Conservation (phyloP, 2,113 vertebrate genomes). For the Oostethus manadensis region DNA sequence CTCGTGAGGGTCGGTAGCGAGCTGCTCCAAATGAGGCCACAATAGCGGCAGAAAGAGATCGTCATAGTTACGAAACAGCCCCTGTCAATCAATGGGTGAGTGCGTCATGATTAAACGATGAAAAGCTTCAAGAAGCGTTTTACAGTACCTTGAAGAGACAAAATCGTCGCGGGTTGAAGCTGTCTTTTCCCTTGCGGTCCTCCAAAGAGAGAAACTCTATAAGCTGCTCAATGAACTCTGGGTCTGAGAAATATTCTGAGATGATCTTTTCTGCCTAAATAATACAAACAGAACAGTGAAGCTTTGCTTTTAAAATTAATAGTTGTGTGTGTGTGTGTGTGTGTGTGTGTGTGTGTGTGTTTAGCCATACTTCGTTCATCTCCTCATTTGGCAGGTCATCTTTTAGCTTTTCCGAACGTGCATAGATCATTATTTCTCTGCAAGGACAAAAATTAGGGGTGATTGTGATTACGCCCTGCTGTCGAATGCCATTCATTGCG, state of each 20-base stretch:
- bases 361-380: constrained; percentile 80
- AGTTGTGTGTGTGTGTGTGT: constrained; percentile 1
- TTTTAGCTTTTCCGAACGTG: constrained; percentile 82
- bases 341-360: neutral
- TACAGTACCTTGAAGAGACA: constrained; percentile 91
- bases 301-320: neutral
- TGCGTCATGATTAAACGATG: neutral
- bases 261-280: constrained; percentile 88
- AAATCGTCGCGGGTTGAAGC: constrained; percentile 93
- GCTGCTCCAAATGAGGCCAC: constrained; percentile 87
- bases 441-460: constrained; percentile 43
- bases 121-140: neutral
- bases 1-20: constrained; percentile 87
- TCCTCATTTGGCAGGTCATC: constrained; percentile 83
- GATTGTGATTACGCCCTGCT: constrained; percentile 39
- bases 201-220: constrained; percentile 92
- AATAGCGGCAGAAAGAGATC: constrained; percentile 86
- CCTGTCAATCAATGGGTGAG: constrained; percentile 68
- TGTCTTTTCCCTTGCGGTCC: constrained; percentile 97
- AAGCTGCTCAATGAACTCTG: constrained; percentile 86
- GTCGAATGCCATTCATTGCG: neutral
- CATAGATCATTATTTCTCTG: constrained; percentile 90
- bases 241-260: constrained; percentile 91
- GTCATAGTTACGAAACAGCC: constrained; percentile 94
- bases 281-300: constrained; percentile 19